Evolutionary conservation across 2,888 invertebrate species (phyloP).

Genomic region (Aphidoletes aphidimyza): DNA sequence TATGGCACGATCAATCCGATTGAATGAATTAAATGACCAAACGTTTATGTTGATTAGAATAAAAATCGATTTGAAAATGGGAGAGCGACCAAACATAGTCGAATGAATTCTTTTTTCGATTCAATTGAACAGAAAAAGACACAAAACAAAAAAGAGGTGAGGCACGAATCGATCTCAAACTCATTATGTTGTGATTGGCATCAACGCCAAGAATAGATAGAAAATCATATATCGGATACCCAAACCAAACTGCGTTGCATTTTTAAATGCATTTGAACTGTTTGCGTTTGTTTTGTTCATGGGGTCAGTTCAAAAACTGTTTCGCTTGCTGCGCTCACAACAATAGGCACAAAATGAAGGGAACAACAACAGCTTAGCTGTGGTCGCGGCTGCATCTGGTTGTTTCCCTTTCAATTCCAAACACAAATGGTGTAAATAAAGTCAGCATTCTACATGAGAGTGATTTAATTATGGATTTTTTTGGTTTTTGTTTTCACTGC

Average conservation of each 20-base stretch:
- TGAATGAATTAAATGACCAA: neutral
- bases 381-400: too few relatives aligned
- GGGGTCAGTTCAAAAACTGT: too few relatives aligned
- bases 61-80: neutral
- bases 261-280: too few relatives aligned
- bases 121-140: too few relatives aligned
- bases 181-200: too few relatives aligned
- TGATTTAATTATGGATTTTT: neutral
- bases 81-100: too few relatives aligned
- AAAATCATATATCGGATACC: too few relatives aligned
- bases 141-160: neutral
- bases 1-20: neutral
- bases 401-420: neutral
- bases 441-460: neutral
- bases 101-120: too few relatives aligned
- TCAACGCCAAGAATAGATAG: too few relatives aligned
- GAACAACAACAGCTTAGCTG: slow-evolving; percentile 13
- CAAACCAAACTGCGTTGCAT: too few relatives aligned
- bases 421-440: neutral
- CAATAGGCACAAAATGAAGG: neutral
- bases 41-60: neutral
- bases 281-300: neutral
- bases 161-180: too few relatives aligned
- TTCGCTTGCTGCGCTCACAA: neutral
- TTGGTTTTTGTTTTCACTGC: neutral